Evolutionary conservation across 2,888 invertebrate species (phyloP), one percentile per base, ranked within the genome.

Genomic region (Phytoseiulus persimilis): DNA sequence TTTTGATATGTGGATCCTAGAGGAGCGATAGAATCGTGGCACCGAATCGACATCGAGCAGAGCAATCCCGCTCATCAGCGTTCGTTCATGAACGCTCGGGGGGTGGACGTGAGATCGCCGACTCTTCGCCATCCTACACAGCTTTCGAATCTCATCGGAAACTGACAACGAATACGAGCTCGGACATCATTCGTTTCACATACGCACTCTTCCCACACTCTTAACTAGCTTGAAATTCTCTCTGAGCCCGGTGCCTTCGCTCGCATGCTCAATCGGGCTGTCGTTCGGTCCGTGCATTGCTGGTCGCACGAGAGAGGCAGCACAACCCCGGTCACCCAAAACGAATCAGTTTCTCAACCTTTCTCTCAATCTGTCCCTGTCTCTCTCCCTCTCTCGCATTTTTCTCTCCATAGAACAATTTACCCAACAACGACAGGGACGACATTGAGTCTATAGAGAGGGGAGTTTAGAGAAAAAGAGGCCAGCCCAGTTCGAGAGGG

Each of bases 151-250:
- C 65, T 65, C 65, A 65, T 65, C 65, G 65, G 65, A 28, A 11
- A 65, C 9, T 23, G 65, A 65, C 65, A 23, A 65, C 65, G 65
- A 65, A 23, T 14, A 65, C 28, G 18, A 46, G 46, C 46, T 6
- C 46, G 46, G 46, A 46, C 14, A 46, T 46, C 46, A 46, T 46
- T 46, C 9, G 46, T 46, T 14, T 14, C 46, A 46, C 14, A 14
- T 46, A 46, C n/a, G n/a, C 9, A 46, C 46, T 46, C 65, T 65
- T 65, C 65, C 65, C 65, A 65, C 65, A 65, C 65, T 65, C 65
- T 65, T 65, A 65, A 65, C 65, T 65, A 65, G 65, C 65, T 65
- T 65, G 65, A 65, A 65, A 65, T 65, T 65, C 65, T 65, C 65
- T 65, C 65, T 65, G 65, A 14, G 65, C 65, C 46, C 14, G n/a